Evolutionary conservation across 2,113 vertebrate genomes (phyloP), one percentile per base, ranked within the genome.

Genomic region (Panthera tigris): DNA sequence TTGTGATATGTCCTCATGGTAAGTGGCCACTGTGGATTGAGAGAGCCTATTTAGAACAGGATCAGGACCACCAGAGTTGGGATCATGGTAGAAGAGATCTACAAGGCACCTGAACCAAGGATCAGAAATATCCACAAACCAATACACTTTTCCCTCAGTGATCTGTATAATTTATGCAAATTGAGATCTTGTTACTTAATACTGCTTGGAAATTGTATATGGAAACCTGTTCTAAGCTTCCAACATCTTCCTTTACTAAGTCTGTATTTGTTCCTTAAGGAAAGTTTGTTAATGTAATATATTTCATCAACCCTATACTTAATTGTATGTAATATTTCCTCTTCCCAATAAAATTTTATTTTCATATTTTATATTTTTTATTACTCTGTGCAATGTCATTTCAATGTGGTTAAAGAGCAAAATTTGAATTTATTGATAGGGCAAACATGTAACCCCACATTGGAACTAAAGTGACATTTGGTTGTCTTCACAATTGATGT

Each of bases 331-430:
- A 83, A 41, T 45, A 85, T 89, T 95, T 93, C 36, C 39, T 91
- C 36, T 88, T 90, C 65, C 21, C 65, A 96, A 96, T 96, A 89
- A 90, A 50, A 79, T 93, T 93, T 95, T 91, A 93, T 97, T 97
- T 96, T 97, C 57, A 61, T 91, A 65, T 94, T 88, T 97, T 91
- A 82, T 55, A 78, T 80, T 90, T 33, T 88, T 92, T 95, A 87
- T 87, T 90, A 88, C 55, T 92, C 3, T 57, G 33, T 66, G 25
- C 50, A 85, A 5, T 93, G 45, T 55, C 45, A 95, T 73, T 94
- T 92, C 65, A 52, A 69, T 93, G 86, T 92, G 11, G 1, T 80
- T 92, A 86, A 95, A 89, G 83, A 95, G 36, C 16, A 92, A 96
- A 95, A 92, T 16, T 68, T 91, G 25, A 87, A 65, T 97, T 96